Base-by-base conservation (phyloP, 2,888 invertebrate genomes). In the Ashinkailepas kermadecensis region DNA sequence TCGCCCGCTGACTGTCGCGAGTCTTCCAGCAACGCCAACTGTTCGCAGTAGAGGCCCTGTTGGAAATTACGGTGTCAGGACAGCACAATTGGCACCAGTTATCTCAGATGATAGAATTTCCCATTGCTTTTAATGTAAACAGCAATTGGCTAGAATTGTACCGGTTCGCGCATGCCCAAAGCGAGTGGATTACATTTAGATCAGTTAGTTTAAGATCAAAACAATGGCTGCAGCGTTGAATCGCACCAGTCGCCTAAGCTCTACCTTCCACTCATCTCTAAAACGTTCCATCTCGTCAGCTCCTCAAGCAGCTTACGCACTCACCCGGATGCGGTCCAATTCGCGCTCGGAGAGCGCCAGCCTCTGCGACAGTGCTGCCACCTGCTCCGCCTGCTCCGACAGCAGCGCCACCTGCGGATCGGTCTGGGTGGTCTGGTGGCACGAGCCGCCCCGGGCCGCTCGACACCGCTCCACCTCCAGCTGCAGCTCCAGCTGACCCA, bases 11-110 rank as follows among this genome's bases (percentile, higher is more conserved):
- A 93, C 78, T 92, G 90, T 83, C 93, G 88, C 86, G 93, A 92
- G 85, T 92, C 92, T 81, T 93, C 87, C 85, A 93, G 88, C 57
- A 92, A 91, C 85, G 93, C 93, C 62, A 93, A 92, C 88, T 92
- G 80, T 23, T 81, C 62, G 25, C 65, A 79, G 54, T 74, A 21
- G 93, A 84, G 93, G 92, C 81, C 93, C 92, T 83, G 90, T 85
- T 92, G 92, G 82, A 89, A 90, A 86, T 92, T 39, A 39, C 39
- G 39, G 39, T 39, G 39, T 39, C 39, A 39, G 39, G 39, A 4
- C 39, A 39, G 39, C 39, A 39, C 4, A 39, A 39, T 39, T 39
- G 4, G 39, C 39, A 39, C 39, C 39, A 39, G 39, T 39, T 39
- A 39, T 39, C 39, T 4, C 39, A 39, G 39, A 39, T 39, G 1